Evolutionary conservation across 2,113 vertebrate genomes (phyloP), one percentile per base, ranked within the genome.

Genomic region (Plecotus auritus): DNA sequence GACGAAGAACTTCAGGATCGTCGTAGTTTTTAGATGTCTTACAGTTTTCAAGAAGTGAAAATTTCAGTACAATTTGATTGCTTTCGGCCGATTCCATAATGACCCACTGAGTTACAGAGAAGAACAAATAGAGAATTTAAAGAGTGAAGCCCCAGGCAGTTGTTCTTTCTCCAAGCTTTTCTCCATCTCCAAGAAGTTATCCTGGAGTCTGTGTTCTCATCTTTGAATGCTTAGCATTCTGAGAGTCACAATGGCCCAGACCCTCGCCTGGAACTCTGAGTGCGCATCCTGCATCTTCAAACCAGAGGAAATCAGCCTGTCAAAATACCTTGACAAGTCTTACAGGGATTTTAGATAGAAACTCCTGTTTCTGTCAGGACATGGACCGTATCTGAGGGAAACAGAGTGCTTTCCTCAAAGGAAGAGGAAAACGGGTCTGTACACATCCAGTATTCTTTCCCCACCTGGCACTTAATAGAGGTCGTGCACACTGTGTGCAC

Each of bases 171-270:
- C 42, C 56, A 5, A 11, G 22, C 66, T 35, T 45, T 26, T 37
- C 49, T 12, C 45, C 92, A 40, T 72, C 16, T 51, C 84, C 40
- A n/a, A 23, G 88, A 73, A 35, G n/a, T 10, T 0, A 14, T 7
- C 9, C 7, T 5, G 73, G 76, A 56, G 49, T 16, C 42, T 18
- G 2, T 85, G 54, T 72, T 20, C 17, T 78, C 23, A n/a, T n/a
- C 84, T 83, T 81, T 73, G 37, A 18, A 8, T 77, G 4, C 69
- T 78, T 23, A 9, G 40, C 76, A 92, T 96, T 93, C 95, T 35
- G 64, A 88, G 85, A 47, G 72, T 98, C 97, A 98, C 94, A 98
- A 96, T 90, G 93, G 76, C 49, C 45, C 37, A 13, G 47, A n/a
- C 8, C 6, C 9, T 37, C 4, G 45, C 22, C 72, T 64, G 67